These are phyloP conservation scores for Bombus sylvicola DNA, from an alignment of 1,140 invertebrate species.

Conservation along the genomic window DNA sequence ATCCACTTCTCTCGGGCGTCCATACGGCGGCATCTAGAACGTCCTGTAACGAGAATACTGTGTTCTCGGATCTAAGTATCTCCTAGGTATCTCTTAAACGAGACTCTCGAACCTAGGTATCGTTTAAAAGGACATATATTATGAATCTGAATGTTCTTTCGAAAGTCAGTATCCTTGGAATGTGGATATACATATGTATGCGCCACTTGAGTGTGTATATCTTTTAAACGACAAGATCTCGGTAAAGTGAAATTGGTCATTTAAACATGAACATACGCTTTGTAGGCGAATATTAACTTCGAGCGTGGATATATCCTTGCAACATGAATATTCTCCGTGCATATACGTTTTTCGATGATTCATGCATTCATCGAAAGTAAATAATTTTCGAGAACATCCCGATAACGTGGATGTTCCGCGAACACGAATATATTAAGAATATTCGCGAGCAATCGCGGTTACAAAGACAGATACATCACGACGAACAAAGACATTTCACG, in stretches of 20 bases:
- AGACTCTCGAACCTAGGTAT: neutral
- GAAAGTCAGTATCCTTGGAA: neutral
- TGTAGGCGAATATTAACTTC: neutral
- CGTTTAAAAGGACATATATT: neutral
- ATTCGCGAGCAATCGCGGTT: neutral
- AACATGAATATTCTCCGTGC: neutral
- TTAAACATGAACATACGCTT: neutral
- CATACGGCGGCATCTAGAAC: neutral
- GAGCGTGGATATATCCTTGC: neutral
- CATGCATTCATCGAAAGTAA: too few species aligned
- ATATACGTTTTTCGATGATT: neutral
- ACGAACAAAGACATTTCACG: neutral
- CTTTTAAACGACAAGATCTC: neutral
- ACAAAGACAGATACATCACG: neutral
- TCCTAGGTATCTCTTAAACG: neutral
- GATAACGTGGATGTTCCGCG: too few species aligned
- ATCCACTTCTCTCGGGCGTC: conserved; percentile 45
- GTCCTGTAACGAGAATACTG: neutral
- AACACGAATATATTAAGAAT: too few species aligned
- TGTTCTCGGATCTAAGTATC: neutral
- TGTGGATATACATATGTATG: too few species aligned
- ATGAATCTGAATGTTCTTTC: neutral
- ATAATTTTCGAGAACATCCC: too few species aligned
- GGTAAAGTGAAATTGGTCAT: too few species aligned
- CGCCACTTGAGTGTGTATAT: neutral